A percentile compares a stretch with the other conserved stretches of the same genome.
These are phyloP conservation scores for Equus przewalskii DNA, from an alignment of 2,113 vertebrate genomes.

Conservation along the genomic window DNA sequence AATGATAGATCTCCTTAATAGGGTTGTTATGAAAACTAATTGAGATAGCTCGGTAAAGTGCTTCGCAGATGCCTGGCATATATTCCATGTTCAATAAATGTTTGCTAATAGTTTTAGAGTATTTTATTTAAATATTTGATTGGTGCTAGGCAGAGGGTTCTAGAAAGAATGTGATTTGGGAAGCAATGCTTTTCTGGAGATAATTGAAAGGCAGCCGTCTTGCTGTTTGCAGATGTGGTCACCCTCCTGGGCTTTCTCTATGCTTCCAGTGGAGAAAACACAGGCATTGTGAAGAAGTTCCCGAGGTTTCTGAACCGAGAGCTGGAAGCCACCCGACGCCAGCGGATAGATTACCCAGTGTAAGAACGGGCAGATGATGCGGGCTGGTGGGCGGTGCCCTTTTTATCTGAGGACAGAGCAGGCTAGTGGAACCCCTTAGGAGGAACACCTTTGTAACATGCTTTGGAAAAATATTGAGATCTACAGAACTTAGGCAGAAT, in stretches of 20 bases:
- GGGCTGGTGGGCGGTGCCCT: fast-evolving
- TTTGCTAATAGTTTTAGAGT: background rate
- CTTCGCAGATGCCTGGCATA: background rate
- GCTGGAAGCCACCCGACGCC: conserved; percentile 90
- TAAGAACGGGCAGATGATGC: conserved; percentile 83
- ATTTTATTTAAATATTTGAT: conserved; percentile 15
- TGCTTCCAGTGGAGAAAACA: conserved; percentile 92
- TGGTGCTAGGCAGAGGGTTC: background rate
- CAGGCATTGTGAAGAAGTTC: conserved; percentile 93
- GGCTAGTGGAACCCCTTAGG: background rate
- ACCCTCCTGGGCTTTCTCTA: conserved; percentile 92
- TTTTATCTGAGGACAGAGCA: background rate
- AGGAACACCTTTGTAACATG: background rate
- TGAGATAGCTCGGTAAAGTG: background rate
- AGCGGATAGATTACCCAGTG: conserved; percentile 91
- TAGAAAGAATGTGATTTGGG: background rate
- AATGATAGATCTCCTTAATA: background rate
- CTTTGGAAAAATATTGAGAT: background rate
- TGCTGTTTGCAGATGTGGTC: conserved; percentile 88
- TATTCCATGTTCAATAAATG: background rate
- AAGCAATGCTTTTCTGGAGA: background rate
- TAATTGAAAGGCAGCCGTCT: conserved; percentile 60
- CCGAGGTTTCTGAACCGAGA: conserved; percentile 90
- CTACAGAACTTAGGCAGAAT: background rate
- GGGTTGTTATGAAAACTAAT: background rate